Conservation (phyloP, 2,888 invertebrate species). For the Branchipolynoe longqiensis region DNA sequence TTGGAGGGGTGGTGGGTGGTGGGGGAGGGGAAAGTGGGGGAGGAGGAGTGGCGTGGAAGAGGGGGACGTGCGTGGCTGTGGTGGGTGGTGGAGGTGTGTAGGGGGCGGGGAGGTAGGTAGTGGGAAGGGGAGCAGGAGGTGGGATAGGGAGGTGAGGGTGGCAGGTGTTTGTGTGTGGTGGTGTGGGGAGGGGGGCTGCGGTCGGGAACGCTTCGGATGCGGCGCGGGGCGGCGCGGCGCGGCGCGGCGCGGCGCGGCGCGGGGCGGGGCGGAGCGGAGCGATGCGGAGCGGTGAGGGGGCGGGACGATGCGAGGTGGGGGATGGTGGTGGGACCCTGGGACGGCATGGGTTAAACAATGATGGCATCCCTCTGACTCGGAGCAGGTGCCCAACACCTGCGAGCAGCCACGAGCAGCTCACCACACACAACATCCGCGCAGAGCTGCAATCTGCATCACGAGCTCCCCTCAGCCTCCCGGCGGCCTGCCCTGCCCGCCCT, state of each 20-base stretch:
- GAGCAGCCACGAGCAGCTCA: constrained; percentile 1
- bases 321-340: not conserved
- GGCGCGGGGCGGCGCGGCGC: not conserved
- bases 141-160: not conserved
- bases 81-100: not conserved
- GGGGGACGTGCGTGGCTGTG: not conserved
- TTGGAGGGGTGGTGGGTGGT: not conserved
- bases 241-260: not conserved
- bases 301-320: not conserved
- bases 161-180: not conserved
- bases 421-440: not conserved
- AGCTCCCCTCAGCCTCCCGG: not conserved
- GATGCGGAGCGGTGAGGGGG: not conserved
- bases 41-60: not conserved
- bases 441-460: not conserved
- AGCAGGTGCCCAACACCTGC: constrained; percentile 51
- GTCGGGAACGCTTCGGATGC: too few relatives aligned
- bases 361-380: constrained; percentile 46
- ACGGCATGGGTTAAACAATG: constrained; percentile 34
- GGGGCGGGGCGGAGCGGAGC: not conserved
- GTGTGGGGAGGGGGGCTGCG: not conserved
- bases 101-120: too few relatives aligned
- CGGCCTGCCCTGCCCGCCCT: not conserved
- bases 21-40: not conserved
- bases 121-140: not conserved